A percentile compares a stretch with the other conserved stretches of the same genome.
These are phyloP conservation scores for Aspidiotus destructor DNA, from an alignment of 2,888 invertebrate species.

Conservation along the genomic window DNA sequence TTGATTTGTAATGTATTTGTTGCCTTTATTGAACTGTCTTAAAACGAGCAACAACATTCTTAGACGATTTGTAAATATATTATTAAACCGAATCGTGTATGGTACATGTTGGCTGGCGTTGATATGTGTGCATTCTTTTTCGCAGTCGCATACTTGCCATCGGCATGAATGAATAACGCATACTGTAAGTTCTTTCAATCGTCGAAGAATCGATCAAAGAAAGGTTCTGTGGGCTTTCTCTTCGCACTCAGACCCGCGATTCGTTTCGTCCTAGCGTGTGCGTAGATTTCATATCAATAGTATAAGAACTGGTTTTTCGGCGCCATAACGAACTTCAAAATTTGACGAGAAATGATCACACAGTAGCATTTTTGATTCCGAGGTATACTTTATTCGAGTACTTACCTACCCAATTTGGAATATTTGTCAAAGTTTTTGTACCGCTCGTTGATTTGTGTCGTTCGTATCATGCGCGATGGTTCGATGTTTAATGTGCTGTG, in stretches of 20 bases:
- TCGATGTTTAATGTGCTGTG: too few species aligned
- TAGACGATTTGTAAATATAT: constrained; percentile 26
- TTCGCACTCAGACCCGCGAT: constrained; percentile 7
- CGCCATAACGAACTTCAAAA: too few species aligned
- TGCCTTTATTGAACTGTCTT: constrained; percentile 8
- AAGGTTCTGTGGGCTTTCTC: constrained; percentile 30
- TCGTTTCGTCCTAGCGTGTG: neutral
- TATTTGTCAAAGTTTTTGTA: too few species aligned
- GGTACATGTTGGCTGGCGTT: constrained; percentile 1
- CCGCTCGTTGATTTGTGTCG: too few species aligned
- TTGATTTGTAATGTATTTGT: neutral
- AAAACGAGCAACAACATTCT: constrained; percentile 16
- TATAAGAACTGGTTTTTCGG: too few species aligned
- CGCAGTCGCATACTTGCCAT: constrained; percentile 20
- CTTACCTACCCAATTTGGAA: too few species aligned
- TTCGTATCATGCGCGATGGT: too few species aligned
- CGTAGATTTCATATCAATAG: too few species aligned
- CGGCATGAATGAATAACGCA: constrained; percentile 22
- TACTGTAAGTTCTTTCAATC: constrained; percentile 18
- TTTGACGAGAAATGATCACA: too few species aligned
- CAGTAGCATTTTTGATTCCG: too few species aligned
- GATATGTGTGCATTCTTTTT: constrained; percentile 24
- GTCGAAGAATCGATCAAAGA: constrained; percentile 14
- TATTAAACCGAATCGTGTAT: constrained; percentile 19
- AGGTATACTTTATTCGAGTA: too few species aligned